These are phyloP conservation scores for Diloba caeruleocephala DNA, from an alignment of 2,888 invertebrate species.

Conservation along the genomic window DNA sequence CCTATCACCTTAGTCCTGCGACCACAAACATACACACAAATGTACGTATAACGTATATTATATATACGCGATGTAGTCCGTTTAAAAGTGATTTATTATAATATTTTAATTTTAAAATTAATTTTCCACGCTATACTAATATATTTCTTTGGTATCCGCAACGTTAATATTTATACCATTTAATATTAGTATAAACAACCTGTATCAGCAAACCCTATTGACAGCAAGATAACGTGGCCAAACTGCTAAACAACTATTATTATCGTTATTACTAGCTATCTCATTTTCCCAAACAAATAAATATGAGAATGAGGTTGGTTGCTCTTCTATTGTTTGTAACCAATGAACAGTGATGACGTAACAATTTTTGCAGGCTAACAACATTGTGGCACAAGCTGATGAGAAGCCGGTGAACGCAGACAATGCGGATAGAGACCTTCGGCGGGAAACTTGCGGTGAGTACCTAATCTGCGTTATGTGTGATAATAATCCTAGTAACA, in stretches of 20 bases:
- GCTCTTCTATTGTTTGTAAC: slow-evolving; percentile 32
- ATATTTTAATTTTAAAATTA: too few relatives aligned
- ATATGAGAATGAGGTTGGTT: slow-evolving; percentile 28
- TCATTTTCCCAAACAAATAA: slow-evolving; percentile 11
- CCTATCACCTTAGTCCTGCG: too few relatives aligned
- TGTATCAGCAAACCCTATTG: too few relatives aligned
- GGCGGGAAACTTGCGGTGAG: slow-evolving; percentile 77
- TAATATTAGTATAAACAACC: too few relatives aligned
- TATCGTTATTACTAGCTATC: slow-evolving; percentile 2
- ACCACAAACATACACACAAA: too few relatives aligned
- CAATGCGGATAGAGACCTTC: slow-evolving; percentile 74
- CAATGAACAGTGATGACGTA: slow-evolving; percentile 34
- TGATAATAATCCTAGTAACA: background rate
- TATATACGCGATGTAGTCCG: too few relatives aligned
- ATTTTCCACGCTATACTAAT: too few relatives aligned
- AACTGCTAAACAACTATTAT: background rate
- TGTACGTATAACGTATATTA: too few relatives aligned
- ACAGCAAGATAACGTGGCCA: too few relatives aligned
- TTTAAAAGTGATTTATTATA: too few relatives aligned
- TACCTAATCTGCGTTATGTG: slow-evolving; percentile 25
- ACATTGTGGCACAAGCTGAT: slow-evolving; percentile 61
- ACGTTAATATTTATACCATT: too few relatives aligned
- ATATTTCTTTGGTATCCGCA: too few relatives aligned
- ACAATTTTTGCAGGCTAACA: slow-evolving; percentile 70
- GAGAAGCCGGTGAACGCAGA: slow-evolving; percentile 63